A percentile compares a stretch with the other conserved stretches of the same genome.
These are phyloP conservation scores for Hylia prasina DNA, from an alignment of 2,113 vertebrate species.

Conservation along the genomic window DNA sequence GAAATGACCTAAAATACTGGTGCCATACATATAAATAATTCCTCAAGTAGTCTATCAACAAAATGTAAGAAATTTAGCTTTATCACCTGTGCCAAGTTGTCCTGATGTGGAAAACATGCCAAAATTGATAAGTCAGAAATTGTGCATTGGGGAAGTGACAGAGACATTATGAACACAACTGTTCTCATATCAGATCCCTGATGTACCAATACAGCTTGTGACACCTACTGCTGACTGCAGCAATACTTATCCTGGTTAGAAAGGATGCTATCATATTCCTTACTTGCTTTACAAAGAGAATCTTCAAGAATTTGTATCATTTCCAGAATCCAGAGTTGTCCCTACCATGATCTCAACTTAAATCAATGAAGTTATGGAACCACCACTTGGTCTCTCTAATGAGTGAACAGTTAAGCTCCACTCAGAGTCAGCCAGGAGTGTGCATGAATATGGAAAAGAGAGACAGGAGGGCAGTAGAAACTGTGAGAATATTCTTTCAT, in stretches of 20 bases:
- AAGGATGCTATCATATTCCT: background rate
- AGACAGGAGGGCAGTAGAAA: conserved; percentile 40
- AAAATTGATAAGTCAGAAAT: background rate
- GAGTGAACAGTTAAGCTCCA: conserved; percentile 12
- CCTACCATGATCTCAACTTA: background rate
- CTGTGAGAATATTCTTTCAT: background rate
- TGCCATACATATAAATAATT: background rate
- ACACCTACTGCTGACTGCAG: conserved; percentile 33
- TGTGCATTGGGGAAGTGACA: background rate
- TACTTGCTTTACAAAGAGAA: background rate
- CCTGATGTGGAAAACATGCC: background rate
- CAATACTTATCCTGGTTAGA: conserved; percentile 27
- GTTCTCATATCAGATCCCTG: background rate
- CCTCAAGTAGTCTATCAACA: background rate
- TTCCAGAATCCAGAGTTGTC: conserved; percentile 11
- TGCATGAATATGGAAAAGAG: conserved; percentile 29
- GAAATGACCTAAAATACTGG: background rate
- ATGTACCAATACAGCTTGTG: conserved; percentile 22
- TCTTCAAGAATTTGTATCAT: background rate
- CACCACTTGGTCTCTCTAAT: conserved; percentile 5
- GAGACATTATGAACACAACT: conserved; percentile 4
- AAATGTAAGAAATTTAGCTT: background rate
- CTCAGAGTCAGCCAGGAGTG: conserved; percentile 27
- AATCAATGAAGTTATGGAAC: background rate
- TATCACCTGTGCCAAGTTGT: background rate